Evolutionary conservation across 2,888 invertebrate genomes (phyloP), one percentile per base, ranked within the genome.

Genomic region (Subacronicta megacephala): DNA sequence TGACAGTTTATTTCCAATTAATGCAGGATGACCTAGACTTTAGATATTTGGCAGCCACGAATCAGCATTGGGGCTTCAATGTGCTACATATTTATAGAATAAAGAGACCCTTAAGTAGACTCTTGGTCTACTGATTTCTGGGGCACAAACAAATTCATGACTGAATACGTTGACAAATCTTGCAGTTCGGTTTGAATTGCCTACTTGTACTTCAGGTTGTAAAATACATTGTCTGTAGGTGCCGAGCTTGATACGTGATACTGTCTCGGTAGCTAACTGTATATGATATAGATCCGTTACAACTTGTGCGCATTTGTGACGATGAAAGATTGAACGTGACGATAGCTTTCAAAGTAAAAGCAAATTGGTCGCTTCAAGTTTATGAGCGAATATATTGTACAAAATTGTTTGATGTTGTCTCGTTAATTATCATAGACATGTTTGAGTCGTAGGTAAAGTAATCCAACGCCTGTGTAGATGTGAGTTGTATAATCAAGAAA

Each of bases 381-480:
- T 68, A 62, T 44, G 38, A 57, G 17, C 33, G 20, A 50, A 29
- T 45, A 42, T 59, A 44, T 20, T 41, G 44, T 41, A 41, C 51
- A 23, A n/a, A n/a, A 59, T 38, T 65, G 59, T 51, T 65, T 40
- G 43, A 51, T 58, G 31, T 16, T 40, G 44, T 65, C 64, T 62
- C 40, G 41, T 51, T 45, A 37, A 62, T 49, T 55, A 58, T 58
- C n/a, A n/a, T n/a, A n/a, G n/a, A n/a, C n/a, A n/a, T n/a, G n/a
- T n/a, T n/a, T n/a, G n/a, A n/a, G n/a, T n/a, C n/a, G n/a, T n/a
- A n/a, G n/a, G n/a, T n/a, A n/a, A n/a, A n/a, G n/a, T n/a, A n/a
- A n/a, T n/a, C n/a, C n/a, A n/a, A n/a, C n/a, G n/a, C n/a, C n/a
- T n/a, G n/a, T n/a, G n/a, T n/a, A n/a, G n/a, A n/a, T n/a, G n/a